Conservation (phyloP, 1,140 invertebrate genomes). For the Drosophila obscura region DNA sequence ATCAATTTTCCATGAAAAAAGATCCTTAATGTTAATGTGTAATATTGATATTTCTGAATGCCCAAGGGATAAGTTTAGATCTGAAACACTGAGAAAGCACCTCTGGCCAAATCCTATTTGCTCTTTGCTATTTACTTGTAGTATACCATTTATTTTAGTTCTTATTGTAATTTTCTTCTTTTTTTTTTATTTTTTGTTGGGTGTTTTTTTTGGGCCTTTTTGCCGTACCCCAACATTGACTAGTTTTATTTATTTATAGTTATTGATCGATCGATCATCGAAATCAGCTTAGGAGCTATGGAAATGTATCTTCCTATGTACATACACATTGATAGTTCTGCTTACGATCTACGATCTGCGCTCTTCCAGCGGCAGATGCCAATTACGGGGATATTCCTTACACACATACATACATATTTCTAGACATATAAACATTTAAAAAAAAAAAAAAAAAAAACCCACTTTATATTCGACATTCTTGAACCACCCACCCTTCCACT, state of each 20-base stretch:
- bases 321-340: constrained; percentile 45
- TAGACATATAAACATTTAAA: too few species aligned
- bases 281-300: constrained; percentile 56
- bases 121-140: constrained; percentile 26
- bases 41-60: too few species aligned
- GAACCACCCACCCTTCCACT: too few species aligned
- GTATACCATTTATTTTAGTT: constrained; percentile 23
- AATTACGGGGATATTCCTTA: not conserved
- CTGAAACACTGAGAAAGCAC: not conserved
- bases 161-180: constrained; percentile 1
- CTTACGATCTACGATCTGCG: constrained; percentile 30
- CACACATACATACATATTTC: too few species aligned
- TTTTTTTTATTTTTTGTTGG: constrained; percentile 1
- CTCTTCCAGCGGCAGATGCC: constrained; percentile 23
- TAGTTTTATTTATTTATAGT: constrained; percentile 31
- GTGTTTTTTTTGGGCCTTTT: not conserved
- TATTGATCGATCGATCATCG: constrained; percentile 29
- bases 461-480: too few species aligned
- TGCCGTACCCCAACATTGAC: constrained; percentile 56
- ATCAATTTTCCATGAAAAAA: too few species aligned
- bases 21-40: too few species aligned
- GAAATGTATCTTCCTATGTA: constrained; percentile 54
- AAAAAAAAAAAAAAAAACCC: too few species aligned
- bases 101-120: too few species aligned
- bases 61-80: not conserved